Evolutionary conservation across 2,888 invertebrate genomes (phyloP), one percentile per base, ranked within the genome.

Genomic region (Fragum whitleyi): DNA sequence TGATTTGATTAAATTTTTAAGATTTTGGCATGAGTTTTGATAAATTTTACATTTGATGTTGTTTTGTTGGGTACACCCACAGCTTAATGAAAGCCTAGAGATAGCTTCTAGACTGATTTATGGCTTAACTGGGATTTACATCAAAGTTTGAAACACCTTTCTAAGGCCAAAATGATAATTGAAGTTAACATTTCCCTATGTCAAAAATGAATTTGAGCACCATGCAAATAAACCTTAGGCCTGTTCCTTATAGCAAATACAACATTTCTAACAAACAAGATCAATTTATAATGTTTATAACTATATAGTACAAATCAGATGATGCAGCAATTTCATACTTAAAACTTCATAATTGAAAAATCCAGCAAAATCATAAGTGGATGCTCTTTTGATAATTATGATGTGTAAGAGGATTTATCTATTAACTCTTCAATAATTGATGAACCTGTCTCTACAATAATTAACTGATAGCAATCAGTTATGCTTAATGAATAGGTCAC

Each of bases 1-100:
- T n/a, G 42, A 42, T 65, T 65, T 65, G 65, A 65, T 65, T 65
- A 65, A 39, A 65, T 39, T 61, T 42, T 42, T 65, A 23, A 65
- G 42, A 65, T 39, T 32, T 65, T 65, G 65, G 65, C 65, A 65
- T n/a, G 14, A 39, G 61, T 65, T 42, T 9, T 36, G 65, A 65
- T 65, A 42, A 65, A 23, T 32, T 42, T n/a, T 65, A n/a, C 61
- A 21, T 65, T 65, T 65, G 65, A 65, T 42, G 65, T 65, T 42
- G 28, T n/a, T 36, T 39, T 39, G 65, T 65, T 5, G 42, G 65
- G 32, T 65, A 39, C 65, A 42, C 65, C 65, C 65, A 65, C 65
- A 32, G 16, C 42, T 14, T 23, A 26, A 57, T 65, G 36, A 65
- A 23, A 21, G 26, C 57, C 57, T 28, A 23, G 65, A 19, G 42